A percentile compares a stretch with the other conserved stretches of the same genome.
Evolutionary conservation across 1,140 invertebrate species (phyloP).

Genomic region (Sogatella furcifera): DNA sequence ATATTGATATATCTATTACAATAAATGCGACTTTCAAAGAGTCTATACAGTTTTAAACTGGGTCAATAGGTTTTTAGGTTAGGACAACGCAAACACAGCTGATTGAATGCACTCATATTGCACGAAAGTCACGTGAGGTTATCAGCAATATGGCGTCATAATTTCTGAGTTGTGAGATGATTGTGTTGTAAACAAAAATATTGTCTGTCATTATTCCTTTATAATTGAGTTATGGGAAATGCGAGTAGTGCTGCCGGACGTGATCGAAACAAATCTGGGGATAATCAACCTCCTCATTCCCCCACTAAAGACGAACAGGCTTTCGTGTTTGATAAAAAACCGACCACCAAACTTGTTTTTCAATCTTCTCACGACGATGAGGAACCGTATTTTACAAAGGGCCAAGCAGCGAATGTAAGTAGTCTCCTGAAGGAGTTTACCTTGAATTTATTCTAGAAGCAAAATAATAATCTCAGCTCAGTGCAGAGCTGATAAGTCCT

Average conservation of each 20-base stretch:
- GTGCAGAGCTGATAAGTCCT: constrained; percentile 13
- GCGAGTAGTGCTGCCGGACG: constrained; percentile 53
- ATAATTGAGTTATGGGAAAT: constrained; percentile 49
- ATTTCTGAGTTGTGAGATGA: no score
- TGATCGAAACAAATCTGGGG: constrained; percentile 50
- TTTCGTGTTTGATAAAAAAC: constrained; percentile 75
- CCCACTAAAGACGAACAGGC: constrained; percentile 57
- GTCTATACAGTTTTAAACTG: no score
- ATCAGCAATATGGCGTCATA: no score
- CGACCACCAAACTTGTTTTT: constrained; percentile 48
- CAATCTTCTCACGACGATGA: constrained; percentile 67
- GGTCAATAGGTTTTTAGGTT: no score
- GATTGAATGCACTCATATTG: no score
- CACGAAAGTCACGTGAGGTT: no score
- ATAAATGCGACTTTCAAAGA: no score
- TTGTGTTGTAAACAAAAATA: no score
- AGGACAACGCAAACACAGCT: no score
- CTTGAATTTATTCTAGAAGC: constrained; percentile 1
- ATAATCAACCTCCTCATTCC: constrained; percentile 47
- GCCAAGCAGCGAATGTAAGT: constrained; percentile 21
- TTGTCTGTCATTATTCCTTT: neutral
- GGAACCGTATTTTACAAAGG: constrained; percentile 64
- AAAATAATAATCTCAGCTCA: neutral
- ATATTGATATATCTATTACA: no score
- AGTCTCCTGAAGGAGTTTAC: neutral